These are phyloP conservation scores for Sminthurides aquaticus DNA, from an alignment of 2,888 invertebrate genomes.

Conservation along the genomic window DNA sequence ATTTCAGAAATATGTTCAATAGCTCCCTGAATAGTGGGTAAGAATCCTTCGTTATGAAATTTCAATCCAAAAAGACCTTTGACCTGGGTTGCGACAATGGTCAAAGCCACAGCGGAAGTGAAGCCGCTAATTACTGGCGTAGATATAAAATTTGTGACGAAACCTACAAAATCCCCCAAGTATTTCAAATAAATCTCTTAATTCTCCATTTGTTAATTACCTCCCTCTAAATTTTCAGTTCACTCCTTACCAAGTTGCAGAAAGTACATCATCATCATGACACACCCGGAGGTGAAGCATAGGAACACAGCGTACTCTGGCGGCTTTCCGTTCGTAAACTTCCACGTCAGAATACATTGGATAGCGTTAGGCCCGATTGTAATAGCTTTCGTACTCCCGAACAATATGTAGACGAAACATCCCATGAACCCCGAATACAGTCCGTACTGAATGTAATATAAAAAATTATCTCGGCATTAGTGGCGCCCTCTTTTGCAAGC, in stretches of 20 bases:
- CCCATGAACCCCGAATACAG: slow-evolving; percentile 90
- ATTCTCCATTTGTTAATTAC: background rate
- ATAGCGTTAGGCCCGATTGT: slow-evolving; percentile 45
- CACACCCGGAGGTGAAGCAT: slow-evolving; percentile 64
- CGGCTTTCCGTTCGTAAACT: slow-evolving; percentile 22
- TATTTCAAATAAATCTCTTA: slow-evolving; percentile 16
- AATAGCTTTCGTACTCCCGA: slow-evolving; percentile 62
- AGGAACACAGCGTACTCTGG: slow-evolving; percentile 64
- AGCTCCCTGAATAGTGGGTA: slow-evolving; percentile 58
- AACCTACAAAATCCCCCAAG: slow-evolving; percentile 54
- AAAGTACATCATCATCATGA: slow-evolving; percentile 72
- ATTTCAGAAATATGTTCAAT: slow-evolving; percentile 60
- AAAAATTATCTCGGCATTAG: background rate
- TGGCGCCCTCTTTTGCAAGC: background rate
- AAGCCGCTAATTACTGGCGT: slow-evolving; percentile 83
- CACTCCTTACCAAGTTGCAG: slow-evolving; percentile 60
- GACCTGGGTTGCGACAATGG: slow-evolving; percentile 77
- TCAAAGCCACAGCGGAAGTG: slow-evolving; percentile 84
- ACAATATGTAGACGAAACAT: slow-evolving; percentile 79
- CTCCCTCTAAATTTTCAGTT: background rate
- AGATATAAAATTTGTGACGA: slow-evolving; percentile 81
- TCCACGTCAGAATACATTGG: slow-evolving; percentile 19
- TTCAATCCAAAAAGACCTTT: slow-evolving; percentile 68
- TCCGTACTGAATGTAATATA: slow-evolving; percentile 64
- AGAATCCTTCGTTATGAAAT: slow-evolving; percentile 65